These are phyloP conservation scores for Dilophus febrilis DNA, from an alignment of 2,888 invertebrate species.

Conservation along the genomic window DNA sequence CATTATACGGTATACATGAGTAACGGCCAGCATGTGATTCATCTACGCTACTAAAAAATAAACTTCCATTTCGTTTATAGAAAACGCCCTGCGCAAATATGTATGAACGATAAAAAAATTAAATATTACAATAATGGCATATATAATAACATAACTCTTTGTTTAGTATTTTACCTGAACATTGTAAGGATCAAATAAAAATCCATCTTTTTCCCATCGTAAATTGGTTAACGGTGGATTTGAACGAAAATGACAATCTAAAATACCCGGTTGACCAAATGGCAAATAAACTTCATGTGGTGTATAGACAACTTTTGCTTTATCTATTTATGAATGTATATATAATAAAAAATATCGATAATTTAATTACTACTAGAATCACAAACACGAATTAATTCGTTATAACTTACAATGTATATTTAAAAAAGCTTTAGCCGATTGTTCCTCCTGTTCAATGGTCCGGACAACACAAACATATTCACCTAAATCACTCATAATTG, in stretches of 20 bases:
- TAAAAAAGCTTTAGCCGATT: conserved; percentile 69
- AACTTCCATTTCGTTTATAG: conserved; percentile 67
- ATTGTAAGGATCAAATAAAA: conserved; percentile 77
- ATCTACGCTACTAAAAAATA: conserved; percentile 68
- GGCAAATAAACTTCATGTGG: conserved; percentile 73
- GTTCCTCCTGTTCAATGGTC: conserved; percentile 52
- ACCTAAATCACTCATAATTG: conserved; percentile 69
- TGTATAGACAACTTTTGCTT: conserved; percentile 78
- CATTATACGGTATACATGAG: conserved; percentile 82
- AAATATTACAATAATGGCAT: neutral
- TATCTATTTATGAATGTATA: conserved; percentile 40
- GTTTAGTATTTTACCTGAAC: conserved; percentile 47
- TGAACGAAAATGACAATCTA: conserved; percentile 83
- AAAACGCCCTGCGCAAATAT: conserved; percentile 49
- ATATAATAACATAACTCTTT: neutral
- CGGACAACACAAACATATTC: conserved; percentile 74
- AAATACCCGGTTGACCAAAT: conserved; percentile 59
- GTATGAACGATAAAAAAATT: conserved; percentile 12
- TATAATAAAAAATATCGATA: no score
- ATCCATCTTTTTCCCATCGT: conserved; percentile 87
- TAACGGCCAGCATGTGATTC: conserved; percentile 75
- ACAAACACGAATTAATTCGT: no score
- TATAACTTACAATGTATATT: conserved; percentile 75
- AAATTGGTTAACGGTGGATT: conserved; percentile 81
- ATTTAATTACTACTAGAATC: neutral